These are phyloP conservation scores for human DNA, from an alignment of 2,113 vertebrate genomes.

Conservation along the genomic window DNA sequence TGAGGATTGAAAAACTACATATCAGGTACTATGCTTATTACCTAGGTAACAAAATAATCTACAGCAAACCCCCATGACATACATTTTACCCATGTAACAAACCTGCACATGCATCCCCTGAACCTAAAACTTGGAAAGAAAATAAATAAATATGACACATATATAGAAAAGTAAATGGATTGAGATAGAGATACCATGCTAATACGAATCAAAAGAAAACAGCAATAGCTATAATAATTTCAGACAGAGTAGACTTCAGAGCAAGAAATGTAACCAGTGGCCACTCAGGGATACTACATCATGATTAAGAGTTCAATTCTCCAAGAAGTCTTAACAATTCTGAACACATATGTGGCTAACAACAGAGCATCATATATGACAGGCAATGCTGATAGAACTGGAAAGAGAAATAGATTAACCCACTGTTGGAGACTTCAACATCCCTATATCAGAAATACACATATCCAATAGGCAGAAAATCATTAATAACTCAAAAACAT, in stretches of 20 bases:
- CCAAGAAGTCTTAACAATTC: background rate
- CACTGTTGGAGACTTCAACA: background rate
- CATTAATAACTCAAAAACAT: no score
- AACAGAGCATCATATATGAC: background rate
- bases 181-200: background rate
- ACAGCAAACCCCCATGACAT: no score
- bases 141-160: no score
- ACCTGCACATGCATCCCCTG: no score
- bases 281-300: no score
- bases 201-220: background rate
- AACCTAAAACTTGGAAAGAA: no score
- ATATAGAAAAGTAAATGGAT: background rate
- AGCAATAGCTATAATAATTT: background rate
- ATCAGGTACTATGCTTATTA: no score
- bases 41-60: no score
- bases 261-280: background rate
- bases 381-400: background rate
- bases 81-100: no score
- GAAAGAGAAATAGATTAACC: background rate
- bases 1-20: no score
- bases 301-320: background rate
- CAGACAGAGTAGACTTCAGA: background rate
- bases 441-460: no score
- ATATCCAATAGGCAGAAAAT: no score
- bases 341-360: background rate